phyloP scores from a whole-genome alignment of 2,797 vertebrate genomes.

The Megalops cyprinoides region DNA sequence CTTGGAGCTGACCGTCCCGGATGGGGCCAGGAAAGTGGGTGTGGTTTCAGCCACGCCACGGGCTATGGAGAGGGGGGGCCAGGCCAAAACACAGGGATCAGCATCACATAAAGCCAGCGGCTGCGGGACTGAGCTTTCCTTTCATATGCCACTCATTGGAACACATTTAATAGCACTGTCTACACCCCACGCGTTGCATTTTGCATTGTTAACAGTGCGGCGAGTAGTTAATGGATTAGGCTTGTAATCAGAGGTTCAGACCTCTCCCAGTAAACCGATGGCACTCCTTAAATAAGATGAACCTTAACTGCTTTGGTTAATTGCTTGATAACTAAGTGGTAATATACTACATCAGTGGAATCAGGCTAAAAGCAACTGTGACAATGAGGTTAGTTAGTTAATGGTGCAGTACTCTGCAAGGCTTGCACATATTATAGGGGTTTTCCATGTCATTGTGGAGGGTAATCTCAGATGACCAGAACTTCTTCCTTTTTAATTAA shows the following conservation, averaged over 20 bases:
- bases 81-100: not conserved
- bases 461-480: not conserved
- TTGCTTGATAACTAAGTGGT: no score
- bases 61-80: constrained; percentile 68
- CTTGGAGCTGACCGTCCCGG: constrained; percentile 84
- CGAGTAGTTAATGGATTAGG: not conserved
- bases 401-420: no score
- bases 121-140: not conserved
- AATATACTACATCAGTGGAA: no score
- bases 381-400: no score
- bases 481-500: no score
- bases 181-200: not conserved
- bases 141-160: no score
- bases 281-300: no score
- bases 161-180: not conserved
- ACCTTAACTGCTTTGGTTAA: no score
- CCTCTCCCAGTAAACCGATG: no score
- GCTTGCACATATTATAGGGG: not conserved
- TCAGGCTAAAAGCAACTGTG: no score
- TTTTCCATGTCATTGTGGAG: not conserved
- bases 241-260: not conserved
- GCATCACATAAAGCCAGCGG: not conserved
- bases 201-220: not conserved
- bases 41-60: constrained; percentile 84
- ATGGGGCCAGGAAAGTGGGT: constrained; percentile 88